A percentile compares a stretch with the other conserved stretches of the same genome.
Conservation (phyloP, 2,113 vertebrate genomes). For the Desmodus rotundus region DNA sequence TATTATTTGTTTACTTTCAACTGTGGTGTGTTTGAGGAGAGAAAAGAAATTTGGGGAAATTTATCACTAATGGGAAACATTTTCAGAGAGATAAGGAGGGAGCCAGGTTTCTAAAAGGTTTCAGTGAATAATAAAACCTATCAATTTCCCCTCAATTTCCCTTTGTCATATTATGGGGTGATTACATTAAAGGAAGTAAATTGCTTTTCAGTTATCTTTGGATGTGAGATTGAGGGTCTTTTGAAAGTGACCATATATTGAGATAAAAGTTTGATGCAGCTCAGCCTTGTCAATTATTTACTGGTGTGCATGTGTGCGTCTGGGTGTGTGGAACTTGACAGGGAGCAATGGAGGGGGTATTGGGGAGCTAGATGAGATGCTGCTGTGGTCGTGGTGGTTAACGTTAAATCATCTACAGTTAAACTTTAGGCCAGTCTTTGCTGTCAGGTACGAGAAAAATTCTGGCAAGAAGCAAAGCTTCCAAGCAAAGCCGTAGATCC, state of each 20-base stretch:
- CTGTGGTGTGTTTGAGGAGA: not conserved
- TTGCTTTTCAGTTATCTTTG: not conserved
- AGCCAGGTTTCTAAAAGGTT: not conserved
- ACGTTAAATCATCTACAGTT: not conserved
- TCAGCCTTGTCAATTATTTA: not conserved
- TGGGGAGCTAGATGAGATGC: not conserved
- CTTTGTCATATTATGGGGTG: not conserved
- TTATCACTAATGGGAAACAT: not conserved
- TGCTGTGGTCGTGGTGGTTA: not conserved
- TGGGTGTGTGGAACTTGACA: not conserved
- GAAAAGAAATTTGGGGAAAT: not conserved
- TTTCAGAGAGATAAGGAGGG: not conserved
- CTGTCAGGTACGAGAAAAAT: not conserved
- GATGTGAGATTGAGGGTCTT: not conserved
- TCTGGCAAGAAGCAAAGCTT: not conserved
- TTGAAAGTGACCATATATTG: not conserved
- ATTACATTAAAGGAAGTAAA: not conserved
- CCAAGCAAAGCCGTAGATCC: too few species aligned
- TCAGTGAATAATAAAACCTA: not conserved
- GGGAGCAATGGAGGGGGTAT: too few species aligned
- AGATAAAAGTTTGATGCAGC: not conserved
- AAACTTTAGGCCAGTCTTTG: not conserved
- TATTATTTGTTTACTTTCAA: not conserved
- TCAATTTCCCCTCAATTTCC: not conserved
- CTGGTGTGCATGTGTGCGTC: too few species aligned